phyloP scores from a whole-genome alignment of 2,888 invertebrate species.

The Rhodophaea formosa region DNA sequence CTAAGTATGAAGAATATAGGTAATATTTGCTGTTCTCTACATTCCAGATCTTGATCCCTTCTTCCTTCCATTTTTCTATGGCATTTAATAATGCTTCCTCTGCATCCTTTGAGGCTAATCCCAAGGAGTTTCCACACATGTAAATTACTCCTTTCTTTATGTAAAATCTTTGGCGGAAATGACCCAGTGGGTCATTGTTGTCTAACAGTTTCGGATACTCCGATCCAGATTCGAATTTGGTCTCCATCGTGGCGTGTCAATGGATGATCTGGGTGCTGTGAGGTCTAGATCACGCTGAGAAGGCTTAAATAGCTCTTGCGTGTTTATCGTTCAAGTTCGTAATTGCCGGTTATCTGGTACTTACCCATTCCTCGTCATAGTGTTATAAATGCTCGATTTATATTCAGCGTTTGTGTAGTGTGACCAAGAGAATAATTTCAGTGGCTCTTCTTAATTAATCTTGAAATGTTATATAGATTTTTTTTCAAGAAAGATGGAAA shows the following conservation, averaged over 20 bases:
- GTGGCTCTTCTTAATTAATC: background rate
- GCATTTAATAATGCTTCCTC: constrained; percentile 44
- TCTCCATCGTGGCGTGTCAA: constrained; percentile 33
- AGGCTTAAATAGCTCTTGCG: background rate
- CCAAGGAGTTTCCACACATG: constrained; percentile 68
- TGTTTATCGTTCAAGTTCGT: constrained; percentile 15
- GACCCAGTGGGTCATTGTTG: constrained; percentile 56
- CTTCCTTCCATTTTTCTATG: constrained; percentile 56
- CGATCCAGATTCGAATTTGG: constrained; percentile 43
- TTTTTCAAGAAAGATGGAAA: no score
- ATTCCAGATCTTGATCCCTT: constrained; percentile 62
- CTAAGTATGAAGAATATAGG: constrained; percentile 49
- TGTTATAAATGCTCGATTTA: constrained; percentile 2
- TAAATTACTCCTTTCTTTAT: constrained; percentile 53
- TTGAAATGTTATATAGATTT: background rate
- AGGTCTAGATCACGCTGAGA: background rate
- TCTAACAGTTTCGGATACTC: constrained; percentile 55
- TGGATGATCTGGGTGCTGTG: background rate
- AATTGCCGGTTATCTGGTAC: constrained; percentile 3
- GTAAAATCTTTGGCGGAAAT: constrained; percentile 57
- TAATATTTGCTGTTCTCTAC: constrained; percentile 55
- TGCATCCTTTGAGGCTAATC: constrained; percentile 60
- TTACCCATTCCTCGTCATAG: background rate
- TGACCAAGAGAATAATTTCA: background rate
- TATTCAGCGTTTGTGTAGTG: background rate